Conservation (phyloP, 1,140 invertebrate species). For the Calycopis cecrops region DNA sequence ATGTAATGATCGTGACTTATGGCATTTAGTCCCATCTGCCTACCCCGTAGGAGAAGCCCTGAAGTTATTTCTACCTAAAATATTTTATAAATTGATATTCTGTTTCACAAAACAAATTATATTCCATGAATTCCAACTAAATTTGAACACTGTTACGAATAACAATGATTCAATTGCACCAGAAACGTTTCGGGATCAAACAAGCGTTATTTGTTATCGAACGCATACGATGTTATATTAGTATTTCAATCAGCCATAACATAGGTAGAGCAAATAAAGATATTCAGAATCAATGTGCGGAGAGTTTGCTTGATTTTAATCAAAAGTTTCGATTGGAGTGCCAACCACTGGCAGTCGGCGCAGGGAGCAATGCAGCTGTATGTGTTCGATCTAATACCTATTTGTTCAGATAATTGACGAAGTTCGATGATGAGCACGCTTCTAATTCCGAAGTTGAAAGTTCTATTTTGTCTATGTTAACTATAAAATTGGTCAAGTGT, state of each 20-base stretch:
- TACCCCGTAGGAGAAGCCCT: too few relatives aligned
- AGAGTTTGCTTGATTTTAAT: constrained; percentile 72
- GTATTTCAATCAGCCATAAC: constrained; percentile 37
- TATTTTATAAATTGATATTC: too few relatives aligned
- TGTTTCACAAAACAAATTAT: too few relatives aligned
- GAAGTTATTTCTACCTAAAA: too few relatives aligned
- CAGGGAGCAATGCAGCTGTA: constrained; percentile 40
- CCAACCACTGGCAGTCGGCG: constrained; percentile 55
- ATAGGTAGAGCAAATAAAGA: constrained; percentile 64
- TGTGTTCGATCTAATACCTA: constrained; percentile 57
- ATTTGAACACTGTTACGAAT: neutral
- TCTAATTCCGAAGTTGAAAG: neutral
- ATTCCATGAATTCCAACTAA: too few relatives aligned
- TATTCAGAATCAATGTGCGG: constrained; percentile 52
- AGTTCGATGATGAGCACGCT: constrained; percentile 34
- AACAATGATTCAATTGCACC: neutral
- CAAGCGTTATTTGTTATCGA: constrained; percentile 34
- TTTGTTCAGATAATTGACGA: constrained; percentile 56
- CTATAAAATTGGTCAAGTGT: neutral
- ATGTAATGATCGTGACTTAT: too few relatives aligned
- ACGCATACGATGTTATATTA: constrained; percentile 45
- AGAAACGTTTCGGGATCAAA: neutral
- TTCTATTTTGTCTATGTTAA: neutral
- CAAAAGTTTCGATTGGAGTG: constrained; percentile 71
- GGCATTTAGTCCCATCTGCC: too few relatives aligned